Conservation (phyloP, 2,797 vertebrate species). For the Gouania willdenowi region DNA sequence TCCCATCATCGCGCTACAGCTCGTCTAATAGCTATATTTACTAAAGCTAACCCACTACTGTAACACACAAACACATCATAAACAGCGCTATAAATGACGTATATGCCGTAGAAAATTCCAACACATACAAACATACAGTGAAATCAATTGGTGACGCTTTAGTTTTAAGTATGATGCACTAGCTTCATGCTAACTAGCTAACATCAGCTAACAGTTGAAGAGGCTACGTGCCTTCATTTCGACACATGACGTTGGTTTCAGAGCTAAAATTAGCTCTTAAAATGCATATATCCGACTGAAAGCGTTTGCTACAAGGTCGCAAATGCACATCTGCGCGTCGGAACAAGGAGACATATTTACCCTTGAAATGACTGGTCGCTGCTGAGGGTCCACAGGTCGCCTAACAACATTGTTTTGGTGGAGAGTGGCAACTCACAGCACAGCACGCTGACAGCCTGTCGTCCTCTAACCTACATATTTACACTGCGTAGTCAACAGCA, state of each 20-base stretch:
- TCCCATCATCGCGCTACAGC: no score
- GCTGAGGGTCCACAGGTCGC: conserved; percentile 59
- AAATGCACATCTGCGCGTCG: background rate
- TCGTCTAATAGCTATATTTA: no score
- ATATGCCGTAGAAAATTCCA: no score
- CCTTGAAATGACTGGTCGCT: conserved; percentile 52
- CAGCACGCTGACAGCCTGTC: conserved; percentile 43
- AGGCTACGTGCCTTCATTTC: conserved; percentile 18
- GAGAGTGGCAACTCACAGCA: conserved; percentile 53
- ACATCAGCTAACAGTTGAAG: conserved; percentile 25
- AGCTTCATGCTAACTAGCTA: conserved; percentile 33
- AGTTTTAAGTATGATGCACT: conserved; percentile 2
- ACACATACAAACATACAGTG: no score
- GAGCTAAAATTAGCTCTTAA: conserved; percentile 11
- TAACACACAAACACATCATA: no score
- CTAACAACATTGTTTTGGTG: conserved; percentile 78
- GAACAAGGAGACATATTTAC: conserved; percentile 51
- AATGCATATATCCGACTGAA: background rate
- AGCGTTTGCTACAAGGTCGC: rapidly evolving
- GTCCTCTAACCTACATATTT: conserved; percentile 23
- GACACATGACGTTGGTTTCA: conserved; percentile 22
- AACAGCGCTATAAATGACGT: no score
- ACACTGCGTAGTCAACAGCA: background rate
- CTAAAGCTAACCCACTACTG: no score
- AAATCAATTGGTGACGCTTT: no score